Evolutionary conservation across 2,113 vertebrate genomes (phyloP), one percentile per base, ranked within the genome.

Genomic region (Semicossyphus pulcher): DNA sequence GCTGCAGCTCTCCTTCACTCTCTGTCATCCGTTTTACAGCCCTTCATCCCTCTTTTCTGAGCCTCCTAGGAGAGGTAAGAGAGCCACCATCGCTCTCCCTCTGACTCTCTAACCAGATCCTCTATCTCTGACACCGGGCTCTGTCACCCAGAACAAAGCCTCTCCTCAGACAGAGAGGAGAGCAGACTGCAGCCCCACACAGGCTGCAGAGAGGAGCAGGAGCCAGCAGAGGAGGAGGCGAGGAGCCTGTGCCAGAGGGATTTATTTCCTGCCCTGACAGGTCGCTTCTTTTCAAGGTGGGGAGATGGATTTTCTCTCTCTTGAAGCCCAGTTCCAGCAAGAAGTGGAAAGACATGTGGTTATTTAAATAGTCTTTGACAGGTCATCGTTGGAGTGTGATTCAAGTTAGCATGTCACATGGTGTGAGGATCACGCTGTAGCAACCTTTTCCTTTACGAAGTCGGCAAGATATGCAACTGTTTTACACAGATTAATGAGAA

Each of bases 141-240:
- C 85, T 85, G 86, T 91, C 89, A 89, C 66, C 85, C 84, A 86
- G 84, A 89, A 91, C 86, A 91, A 92, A 92, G 85, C 80, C 78
- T 83, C 28, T 31, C 70, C 83, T 84, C 76, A 78, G 86, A 81
- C 84, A 88, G 85, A 83, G 32, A 85, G 73, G 70, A 72, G 54
- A 60, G 85, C 88, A 72, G 81, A 65, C 83, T 75, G 85, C 63
- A 53, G 85, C 88, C 84, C 83, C 78, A 41, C 44, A 57, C 73
- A 84, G 82, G 68, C 73, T 57, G 76, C 70, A 73, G 72, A 71
- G 86, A 81, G 66, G 42, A 77, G 83, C 54, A 29, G 2, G 23
- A 80, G 77, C 18, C 14, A 28, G 59, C 51, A 32, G 25, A 12
- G 66, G 65, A 65, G 71, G 81, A 73, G 80, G 57, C 16, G 49